Percentiles rank a stretch among this genome's conserved stretches.
These are phyloP conservation scores for Promerops cafer DNA, from an alignment of 2,113 vertebrate genomes.

Conservation along the genomic window DNA sequence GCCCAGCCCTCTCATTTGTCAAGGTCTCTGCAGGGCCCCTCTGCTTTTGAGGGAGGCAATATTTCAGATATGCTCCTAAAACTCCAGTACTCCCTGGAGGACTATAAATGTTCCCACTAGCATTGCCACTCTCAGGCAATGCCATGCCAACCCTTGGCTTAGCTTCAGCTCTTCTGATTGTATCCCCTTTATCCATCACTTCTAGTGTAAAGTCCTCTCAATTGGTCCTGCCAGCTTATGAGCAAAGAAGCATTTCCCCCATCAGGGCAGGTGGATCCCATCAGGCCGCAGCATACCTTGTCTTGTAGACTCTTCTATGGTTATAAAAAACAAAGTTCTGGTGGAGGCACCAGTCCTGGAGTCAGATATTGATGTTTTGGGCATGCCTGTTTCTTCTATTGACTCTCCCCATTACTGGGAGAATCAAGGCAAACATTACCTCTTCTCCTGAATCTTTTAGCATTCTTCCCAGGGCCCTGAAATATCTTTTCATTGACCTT, in stretches of 20 bases:
- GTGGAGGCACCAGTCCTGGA: background rate
- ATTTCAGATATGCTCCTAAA: background rate
- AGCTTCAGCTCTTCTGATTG: background rate
- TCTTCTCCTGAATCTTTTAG: background rate
- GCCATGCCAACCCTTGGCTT: background rate
- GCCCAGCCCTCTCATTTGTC: background rate
- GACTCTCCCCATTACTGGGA: background rate
- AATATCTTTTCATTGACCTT: background rate
- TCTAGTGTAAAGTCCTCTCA: background rate
- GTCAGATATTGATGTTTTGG: background rate
- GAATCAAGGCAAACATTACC: background rate
- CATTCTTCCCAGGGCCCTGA: background rate
- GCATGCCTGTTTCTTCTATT: background rate
- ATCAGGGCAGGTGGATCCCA: background rate
- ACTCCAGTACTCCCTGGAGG: background rate
- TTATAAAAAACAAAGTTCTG: background rate
- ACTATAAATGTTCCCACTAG: background rate
- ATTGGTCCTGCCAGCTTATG: background rate
- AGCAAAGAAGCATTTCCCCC: background rate
- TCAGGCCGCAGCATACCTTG: background rate
- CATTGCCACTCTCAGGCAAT: background rate
- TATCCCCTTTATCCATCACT: background rate
- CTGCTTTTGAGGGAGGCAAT: background rate
- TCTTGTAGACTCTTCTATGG: background rate
- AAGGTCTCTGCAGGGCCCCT: background rate